Percentiles rank a stretch among this genome's conserved stretches.
These are phyloP conservation scores for Dryobota labecula DNA, from an alignment of 2,888 invertebrate genomes.

Conservation along the genomic window DNA sequence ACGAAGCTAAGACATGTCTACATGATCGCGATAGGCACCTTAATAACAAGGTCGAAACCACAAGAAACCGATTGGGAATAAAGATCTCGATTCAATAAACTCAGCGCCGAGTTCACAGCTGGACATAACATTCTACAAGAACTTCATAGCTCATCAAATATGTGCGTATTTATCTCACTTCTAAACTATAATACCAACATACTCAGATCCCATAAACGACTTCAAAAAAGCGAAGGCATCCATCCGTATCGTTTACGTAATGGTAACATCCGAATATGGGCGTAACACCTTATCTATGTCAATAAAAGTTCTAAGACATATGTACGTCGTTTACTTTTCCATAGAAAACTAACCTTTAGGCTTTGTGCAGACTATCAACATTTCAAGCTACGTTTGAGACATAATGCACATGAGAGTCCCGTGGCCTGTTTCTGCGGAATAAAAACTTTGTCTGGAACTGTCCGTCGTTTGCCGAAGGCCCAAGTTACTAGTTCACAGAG, in stretches of 20 bases:
- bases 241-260: constrained; percentile 58
- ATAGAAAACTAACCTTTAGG: constrained; percentile 54
- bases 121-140: constrained; percentile 12
- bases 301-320: constrained; percentile 62
- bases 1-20: constrained; percentile 42
- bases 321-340: constrained; percentile 63
- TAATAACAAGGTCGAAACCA: constrained; percentile 37
- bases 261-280: constrained; percentile 57
- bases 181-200: constrained; percentile 40
- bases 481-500: constrained; percentile 49
- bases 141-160: constrained; percentile 53
- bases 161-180: constrained; percentile 49
- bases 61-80: not conserved
- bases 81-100: constrained; percentile 20
- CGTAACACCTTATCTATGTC: constrained; percentile 64
- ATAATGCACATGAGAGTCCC: constrained; percentile 19
- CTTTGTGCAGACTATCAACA: constrained; percentile 25
- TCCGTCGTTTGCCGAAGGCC: constrained; percentile 45
- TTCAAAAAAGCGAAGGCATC: constrained; percentile 49
- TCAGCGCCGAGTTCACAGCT: constrained; percentile 4
- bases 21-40: constrained; percentile 42
- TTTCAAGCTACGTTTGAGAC: constrained; percentile 12
- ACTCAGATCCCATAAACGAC: constrained; percentile 40
- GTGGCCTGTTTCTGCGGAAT: constrained; percentile 8
- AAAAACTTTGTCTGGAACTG: constrained; percentile 20